Evolutionary conservation across 2,113 vertebrate species (phyloP).

Genomic region (Neopipo cinnamomea): DNA sequence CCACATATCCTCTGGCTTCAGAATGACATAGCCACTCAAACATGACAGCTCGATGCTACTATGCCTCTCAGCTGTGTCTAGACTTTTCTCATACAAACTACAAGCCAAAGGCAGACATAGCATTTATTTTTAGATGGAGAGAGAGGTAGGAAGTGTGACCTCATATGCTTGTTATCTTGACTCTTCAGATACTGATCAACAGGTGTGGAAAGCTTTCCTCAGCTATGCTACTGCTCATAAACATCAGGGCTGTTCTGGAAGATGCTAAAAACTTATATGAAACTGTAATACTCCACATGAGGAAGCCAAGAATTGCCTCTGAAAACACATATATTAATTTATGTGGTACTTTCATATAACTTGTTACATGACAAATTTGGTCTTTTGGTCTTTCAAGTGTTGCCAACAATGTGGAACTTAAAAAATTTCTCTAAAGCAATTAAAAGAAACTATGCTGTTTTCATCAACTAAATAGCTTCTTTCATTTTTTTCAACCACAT

Average conservation of each 20-base stretch:
- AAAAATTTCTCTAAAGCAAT: not conserved
- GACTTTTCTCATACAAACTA: not conserved
- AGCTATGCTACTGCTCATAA: not conserved
- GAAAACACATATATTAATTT: not conserved
- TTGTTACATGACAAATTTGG: not conserved
- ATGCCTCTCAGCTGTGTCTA: not conserved
- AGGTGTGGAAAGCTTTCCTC: not conserved
- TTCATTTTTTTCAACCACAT: not conserved
- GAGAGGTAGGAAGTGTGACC: slow-evolving; percentile 22
- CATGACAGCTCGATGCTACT: not conserved
- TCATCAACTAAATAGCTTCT: not conserved
- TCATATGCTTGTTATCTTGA: not conserved
- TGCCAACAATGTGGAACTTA: not conserved
- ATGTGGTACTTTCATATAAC: not conserved
- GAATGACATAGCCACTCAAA: not conserved
- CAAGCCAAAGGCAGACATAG: not conserved
- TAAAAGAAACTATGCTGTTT: not conserved
- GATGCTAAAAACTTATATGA: not conserved
- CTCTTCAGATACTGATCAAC: not conserved
- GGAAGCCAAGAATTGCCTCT: not conserved
- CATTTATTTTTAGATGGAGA: slow-evolving; percentile 8
- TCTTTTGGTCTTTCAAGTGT: not conserved
- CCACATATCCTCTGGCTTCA: not conserved
- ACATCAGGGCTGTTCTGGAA: not conserved
- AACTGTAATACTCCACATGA: not conserved